Conservation (phyloP, 2,797 vertebrate species). For the Fringilla coelebs region DNA sequence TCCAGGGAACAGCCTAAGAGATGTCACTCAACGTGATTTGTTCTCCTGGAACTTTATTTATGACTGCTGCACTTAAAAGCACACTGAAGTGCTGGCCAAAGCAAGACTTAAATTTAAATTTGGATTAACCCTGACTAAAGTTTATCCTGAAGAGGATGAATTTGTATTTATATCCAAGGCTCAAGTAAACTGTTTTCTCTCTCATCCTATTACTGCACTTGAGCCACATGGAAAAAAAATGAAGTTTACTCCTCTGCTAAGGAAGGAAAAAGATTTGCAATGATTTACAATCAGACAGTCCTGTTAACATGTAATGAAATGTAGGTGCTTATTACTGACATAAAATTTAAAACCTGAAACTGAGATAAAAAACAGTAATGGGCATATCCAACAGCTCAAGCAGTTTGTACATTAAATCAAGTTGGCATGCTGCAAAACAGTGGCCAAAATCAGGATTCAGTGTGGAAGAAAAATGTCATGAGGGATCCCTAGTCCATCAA, state of each 20-base stretch:
- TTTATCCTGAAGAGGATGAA: slow-evolving; percentile 16
- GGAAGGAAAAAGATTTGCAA: not conserved
- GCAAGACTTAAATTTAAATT: slow-evolving; percentile 33
- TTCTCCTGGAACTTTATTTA: slow-evolving; percentile 37
- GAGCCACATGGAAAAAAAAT: not conserved
- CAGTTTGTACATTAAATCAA: slow-evolving; percentile 53
- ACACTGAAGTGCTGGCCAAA: not conserved
- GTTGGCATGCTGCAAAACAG: not conserved
- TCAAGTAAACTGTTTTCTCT: slow-evolving; percentile 7
- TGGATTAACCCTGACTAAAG: slow-evolving; percentile 43
- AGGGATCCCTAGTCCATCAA: slow-evolving; percentile 62
- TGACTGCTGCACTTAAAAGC: not conserved
- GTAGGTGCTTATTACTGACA: slow-evolving; percentile 34
- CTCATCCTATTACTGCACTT: not conserved
- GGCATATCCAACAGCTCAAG: not conserved
- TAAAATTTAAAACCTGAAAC: slow-evolving; percentile 37
- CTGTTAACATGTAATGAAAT: slow-evolving; percentile 13
- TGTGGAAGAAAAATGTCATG: slow-evolving; percentile 22
- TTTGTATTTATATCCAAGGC: not conserved
- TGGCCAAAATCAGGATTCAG: slow-evolving; percentile 42
- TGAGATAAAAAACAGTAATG: not conserved
- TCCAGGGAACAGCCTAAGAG: not conserved
- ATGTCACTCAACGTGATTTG: not conserved
- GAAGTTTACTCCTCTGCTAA: not conserved
- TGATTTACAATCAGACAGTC: not conserved